Base-by-base conservation (phyloP, 2,888 invertebrate species). In the Volucella inanis region DNA sequence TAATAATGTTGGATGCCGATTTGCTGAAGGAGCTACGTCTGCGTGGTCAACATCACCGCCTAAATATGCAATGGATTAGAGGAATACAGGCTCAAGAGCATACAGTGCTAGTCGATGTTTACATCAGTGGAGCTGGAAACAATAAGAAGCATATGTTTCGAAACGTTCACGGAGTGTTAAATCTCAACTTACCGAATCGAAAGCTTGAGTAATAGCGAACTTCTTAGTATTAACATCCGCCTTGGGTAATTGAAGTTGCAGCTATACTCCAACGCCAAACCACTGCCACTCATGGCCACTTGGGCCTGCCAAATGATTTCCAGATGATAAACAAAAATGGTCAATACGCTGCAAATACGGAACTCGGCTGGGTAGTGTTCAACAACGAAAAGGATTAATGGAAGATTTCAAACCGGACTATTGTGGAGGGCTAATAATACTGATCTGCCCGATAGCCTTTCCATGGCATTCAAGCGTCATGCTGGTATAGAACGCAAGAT, bases 51-150 rank as follows among this genome's bases (percentile, higher is more conserved):
- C 50, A 50, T 12, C 50, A 47, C 62, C 1, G 18, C 18, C 18
- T 18, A 18, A 18, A 18, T 18, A 18, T 18, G 18, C 78, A 87
- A 54, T 88, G 86, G 87, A 68, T 80, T 78, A 77, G 78, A 41
- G 70, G 78, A 9, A 76, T 2, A 43, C 50, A 11, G 12, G 18
- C 55, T 10, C 43, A 74, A 18, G 78, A 74, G 55, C 8, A 57
- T 1, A 65, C 85, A 39, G 22, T 49, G 12, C n/a, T 74, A n/a
- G 74, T 83, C 8, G 38, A 76, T 18, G 11, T 87, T 8, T 67
- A 76, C 54, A 68, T 83, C 4, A 74, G 57, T 11, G 18, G 62
- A 62, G 14, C n/a, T n/a, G n/a, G n/a, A n/a, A 72, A 22, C 12
- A 18, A 39, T 11, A 67, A 72, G 45, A 74, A 47, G 39, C 57